A percentile compares a stretch with the other conserved stretches of the same genome.
These are phyloP conservation scores for Caenorhabditis auriculariae DNA, from an alignment of 2,888 invertebrate genomes.

Conservation along the genomic window DNA sequence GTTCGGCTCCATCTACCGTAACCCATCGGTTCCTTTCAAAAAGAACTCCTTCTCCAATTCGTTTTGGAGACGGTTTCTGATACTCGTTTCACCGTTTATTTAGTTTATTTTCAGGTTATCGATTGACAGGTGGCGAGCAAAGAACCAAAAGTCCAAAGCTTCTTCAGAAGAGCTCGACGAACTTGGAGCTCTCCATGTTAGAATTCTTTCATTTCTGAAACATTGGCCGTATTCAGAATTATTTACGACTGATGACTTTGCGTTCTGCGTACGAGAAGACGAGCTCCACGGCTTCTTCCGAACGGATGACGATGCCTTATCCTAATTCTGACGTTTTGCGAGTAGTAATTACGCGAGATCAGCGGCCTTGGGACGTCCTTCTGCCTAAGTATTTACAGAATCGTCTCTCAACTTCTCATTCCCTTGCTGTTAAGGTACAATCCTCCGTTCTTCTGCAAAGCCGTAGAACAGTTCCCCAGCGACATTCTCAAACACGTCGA, in stretches of 20 bases:
- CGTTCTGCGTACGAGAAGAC: constrained; percentile 14
- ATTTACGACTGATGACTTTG: constrained; percentile 25
- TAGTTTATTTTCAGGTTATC: constrained; percentile 29
- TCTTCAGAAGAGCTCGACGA: neutral
- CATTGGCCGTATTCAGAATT: constrained; percentile 5
- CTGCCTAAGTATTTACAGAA: constrained; percentile 2
- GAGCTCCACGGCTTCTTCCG: too few relatives aligned
- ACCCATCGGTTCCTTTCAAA: constrained; percentile 53
- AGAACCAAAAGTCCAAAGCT: constrained; percentile 10
- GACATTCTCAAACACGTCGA: constrained; percentile 51
- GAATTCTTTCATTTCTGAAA: neutral
- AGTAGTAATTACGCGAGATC: too few relatives aligned
- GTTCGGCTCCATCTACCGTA: constrained; percentile 48
- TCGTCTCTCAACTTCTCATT: neutral
- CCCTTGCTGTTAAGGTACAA: constrained; percentile 19
- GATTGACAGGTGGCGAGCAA: constrained; percentile 41
- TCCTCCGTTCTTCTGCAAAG: constrained; percentile 52
- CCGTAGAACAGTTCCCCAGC: constrained; percentile 44
- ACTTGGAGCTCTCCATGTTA: neutral
- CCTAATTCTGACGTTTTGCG: too few relatives aligned
- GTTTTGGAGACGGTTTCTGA: constrained; percentile 27
- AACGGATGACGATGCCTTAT: too few relatives aligned
- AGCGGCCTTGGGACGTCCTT: constrained; percentile 7
- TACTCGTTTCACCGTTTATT: too few relatives aligned
- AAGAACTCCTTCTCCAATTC: constrained; percentile 26